Evolutionary conservation across 2,888 invertebrate genomes (phyloP).

Genomic region (Cheilosia urbana): DNA sequence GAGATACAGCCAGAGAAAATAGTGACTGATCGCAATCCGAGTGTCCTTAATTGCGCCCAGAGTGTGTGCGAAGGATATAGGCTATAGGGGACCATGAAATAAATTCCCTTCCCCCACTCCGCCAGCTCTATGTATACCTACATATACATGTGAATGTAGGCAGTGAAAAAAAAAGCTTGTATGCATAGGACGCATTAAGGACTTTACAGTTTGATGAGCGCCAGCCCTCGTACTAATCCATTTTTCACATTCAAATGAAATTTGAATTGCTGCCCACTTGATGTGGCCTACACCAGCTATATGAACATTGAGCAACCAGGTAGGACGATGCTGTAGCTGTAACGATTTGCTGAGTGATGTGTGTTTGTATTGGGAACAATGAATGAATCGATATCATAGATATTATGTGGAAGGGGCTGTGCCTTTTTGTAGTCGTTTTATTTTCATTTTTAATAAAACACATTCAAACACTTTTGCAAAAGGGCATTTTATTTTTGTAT

Average conservation of each 20-base stretch:
- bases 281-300: slow-evolving; percentile 27
- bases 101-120: neutral
- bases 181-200: slow-evolving; percentile 37
- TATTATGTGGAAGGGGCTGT: neutral
- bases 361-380: neutral
- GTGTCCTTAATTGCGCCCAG: slow-evolving; percentile 66
- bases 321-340: neutral
- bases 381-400: neutral
- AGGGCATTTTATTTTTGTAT: no score
- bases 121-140: neutral
- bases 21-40: slow-evolving; percentile 60
- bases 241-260: slow-evolving; percentile 66
- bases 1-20: neutral
- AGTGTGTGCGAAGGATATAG: slow-evolving; percentile 8
- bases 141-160: slow-evolving; percentile 7
- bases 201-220: slow-evolving; percentile 40
- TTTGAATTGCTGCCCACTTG: slow-evolving; percentile 63
- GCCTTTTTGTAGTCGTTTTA: no score
- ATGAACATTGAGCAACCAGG: slow-evolving; percentile 15
- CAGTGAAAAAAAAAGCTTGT: slow-evolving; percentile 6
- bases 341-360: slow-evolving; percentile 15
- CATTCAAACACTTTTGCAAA: no score
- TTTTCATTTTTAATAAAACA: neutral
- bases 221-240: slow-evolving; percentile 44
- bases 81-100: slow-evolving; percentile 6